Base-by-base conservation (phyloP, 64 coral and sea anemone species). In the Stylophora pistillata region DNA sequence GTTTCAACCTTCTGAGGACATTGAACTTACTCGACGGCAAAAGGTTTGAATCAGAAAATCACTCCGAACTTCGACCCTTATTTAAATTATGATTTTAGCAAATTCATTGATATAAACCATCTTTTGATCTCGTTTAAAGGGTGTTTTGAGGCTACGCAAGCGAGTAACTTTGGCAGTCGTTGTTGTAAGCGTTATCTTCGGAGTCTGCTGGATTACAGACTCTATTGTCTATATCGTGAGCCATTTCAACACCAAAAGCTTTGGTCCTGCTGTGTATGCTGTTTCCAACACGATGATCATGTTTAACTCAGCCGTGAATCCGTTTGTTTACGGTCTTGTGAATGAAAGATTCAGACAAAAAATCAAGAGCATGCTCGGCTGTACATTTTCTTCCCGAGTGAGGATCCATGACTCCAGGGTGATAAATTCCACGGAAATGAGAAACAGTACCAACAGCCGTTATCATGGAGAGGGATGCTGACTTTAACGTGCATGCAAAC, bases 1-100 rank as follows among this genome's bases (percentile, higher is more conserved):
- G 88, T 70, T 90, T 47, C 81, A 82, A 53, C 88, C 56, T 16
- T 56, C 58, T 41, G 66, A 81, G 12, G 28, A 58, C 17, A 66
- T 60, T 27, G 55, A 73, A 27, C 31, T 60, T 12, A 74, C 78
- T 15, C 52, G 41, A 14, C 75, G 56, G 27, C 75, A 78, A 78
- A n/a, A 78, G 75, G 75, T 78, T 56, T 29, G 75, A 23, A 14
- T 26, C 12, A 78, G 56, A 7, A 47, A 47, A 47, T 3, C 37
- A 47, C 37, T 47, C 37, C 7, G 7, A 47, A 47, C 37, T 47
- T 47, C 37, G 37, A 47, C 37, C 37, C 37, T 7, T 47, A 0
- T 47, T 47, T 47, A 7, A 47, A 47, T 47, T 47, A 47, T 47
- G 37, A 47, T 47, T 47, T 47, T 3, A 47, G 37, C 37, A 47